Evolutionary conservation across 1,140 invertebrate species (phyloP), one percentile per base, ranked within the genome.

Genomic region (Thaumetopoea pityocampa): DNA sequence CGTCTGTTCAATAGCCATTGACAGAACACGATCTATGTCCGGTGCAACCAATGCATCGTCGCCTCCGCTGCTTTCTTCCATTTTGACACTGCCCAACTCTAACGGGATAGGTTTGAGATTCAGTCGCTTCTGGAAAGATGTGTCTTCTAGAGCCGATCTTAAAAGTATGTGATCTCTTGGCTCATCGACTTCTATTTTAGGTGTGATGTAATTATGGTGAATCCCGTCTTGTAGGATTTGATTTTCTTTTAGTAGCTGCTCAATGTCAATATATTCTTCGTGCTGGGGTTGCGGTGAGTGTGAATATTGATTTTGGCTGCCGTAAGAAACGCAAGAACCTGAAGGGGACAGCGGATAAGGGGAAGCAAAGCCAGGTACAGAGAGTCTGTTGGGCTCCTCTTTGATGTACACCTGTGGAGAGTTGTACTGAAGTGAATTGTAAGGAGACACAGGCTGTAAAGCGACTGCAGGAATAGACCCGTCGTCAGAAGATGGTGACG

Each of bases 1-100:
- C 38, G 94, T 90, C 65, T 96, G 92, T 58, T 96, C 93, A 52
- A 96, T 93, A 3, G 94, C 94, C 66, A 96, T 85, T 36, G 91
- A 93, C 10, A 96, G 87, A 7, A 96, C 92, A 4, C 93, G 93
- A 67, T 95, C 94, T 47, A 96, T 93, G 57, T 92, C 90, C 53
- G 92, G 91, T 15, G 89, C 86, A n/a, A 88, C 88, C 22, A 92
- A 80, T 17, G 90, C 87, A 1, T 89, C 89, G 24, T 90, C 87
- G 6, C 78, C 82, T 15, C 84, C 85, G 44, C 87, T 87, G 18
- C 86, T 86, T 46, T 88, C 86, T 66, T 90, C 88, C 87, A 89
- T 89, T 57, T 89, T 89, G 1, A 89, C 80, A 35, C 65, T 67
- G 8, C 70, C 70, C 41, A 83, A 51, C 43, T 80, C 78, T 48